Conservation (phyloP, 2,113 vertebrate genomes). For the Cisticola juncidis region DNA sequence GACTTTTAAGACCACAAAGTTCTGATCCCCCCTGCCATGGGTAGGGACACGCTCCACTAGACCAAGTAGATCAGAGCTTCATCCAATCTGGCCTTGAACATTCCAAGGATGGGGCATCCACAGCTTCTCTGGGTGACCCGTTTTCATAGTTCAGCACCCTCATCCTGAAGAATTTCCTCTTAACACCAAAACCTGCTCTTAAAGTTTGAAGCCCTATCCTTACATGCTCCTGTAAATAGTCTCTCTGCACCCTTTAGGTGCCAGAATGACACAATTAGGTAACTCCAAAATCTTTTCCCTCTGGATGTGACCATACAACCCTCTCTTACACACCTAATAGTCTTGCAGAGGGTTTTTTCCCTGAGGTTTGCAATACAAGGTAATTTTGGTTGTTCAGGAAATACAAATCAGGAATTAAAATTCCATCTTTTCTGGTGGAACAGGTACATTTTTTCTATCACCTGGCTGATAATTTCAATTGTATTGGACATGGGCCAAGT, state of each 20-base stretch:
- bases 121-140: neutral
- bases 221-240: neutral
- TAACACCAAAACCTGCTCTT: neutral
- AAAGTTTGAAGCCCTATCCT: neutral
- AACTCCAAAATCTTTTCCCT: neutral
- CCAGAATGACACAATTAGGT: neutral
- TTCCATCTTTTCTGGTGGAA: neutral
- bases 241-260: neutral
- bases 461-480: neutral
- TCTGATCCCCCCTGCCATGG: fast-evolving
- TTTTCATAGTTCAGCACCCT: neutral
- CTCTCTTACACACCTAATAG: neutral
- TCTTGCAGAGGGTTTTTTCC: neutral
- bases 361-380: neutral
- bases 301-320: neutral
- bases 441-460: neutral
- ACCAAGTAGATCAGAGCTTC: neutral
- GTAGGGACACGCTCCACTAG: neutral
- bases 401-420: neutral
- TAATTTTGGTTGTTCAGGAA: neutral
- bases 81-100: neutral
- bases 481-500: neutral
- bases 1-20: neutral
- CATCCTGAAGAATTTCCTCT: neutral
- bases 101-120: neutral